Evolutionary conservation across 2,797 vertebrate species (phyloP).

Genomic region (Sardinella longiceps): DNA sequence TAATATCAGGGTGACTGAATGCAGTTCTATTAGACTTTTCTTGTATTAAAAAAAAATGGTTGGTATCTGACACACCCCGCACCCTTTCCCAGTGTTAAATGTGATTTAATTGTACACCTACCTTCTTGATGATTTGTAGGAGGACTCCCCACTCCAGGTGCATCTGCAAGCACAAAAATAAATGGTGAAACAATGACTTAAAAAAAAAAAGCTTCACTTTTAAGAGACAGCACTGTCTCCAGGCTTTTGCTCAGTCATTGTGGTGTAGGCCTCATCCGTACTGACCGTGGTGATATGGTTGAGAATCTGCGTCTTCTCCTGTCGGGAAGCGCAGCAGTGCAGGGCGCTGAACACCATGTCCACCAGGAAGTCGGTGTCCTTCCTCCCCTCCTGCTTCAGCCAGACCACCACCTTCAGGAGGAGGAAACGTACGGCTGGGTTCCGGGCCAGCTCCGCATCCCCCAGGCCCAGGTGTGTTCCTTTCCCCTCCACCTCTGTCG

Average conservation of each 20-base stretch:
- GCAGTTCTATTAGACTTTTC: slow-evolving; percentile 63
- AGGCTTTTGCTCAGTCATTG: too few species aligned
- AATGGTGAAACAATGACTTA: neutral
- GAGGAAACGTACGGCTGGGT: slow-evolving; percentile 85
- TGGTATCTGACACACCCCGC: too few species aligned
- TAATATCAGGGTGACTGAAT: neutral
- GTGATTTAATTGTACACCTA: slow-evolving; percentile 61
- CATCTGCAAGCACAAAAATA: slow-evolving; percentile 74
- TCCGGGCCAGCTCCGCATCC: slow-evolving; percentile 57
- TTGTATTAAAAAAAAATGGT: too few species aligned
- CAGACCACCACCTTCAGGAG: slow-evolving; percentile 82
- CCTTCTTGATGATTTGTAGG: slow-evolving; percentile 91
- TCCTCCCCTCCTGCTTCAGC: slow-evolving; percentile 80
- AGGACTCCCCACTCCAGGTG: slow-evolving; percentile 84
- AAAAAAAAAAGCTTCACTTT: too few species aligned
- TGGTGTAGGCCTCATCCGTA: neutral
- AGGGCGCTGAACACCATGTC: slow-evolving; percentile 94
- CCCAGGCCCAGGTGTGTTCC: slow-evolving; percentile 47
- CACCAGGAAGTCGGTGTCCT: slow-evolving; percentile 82
- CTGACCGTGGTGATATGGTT: slow-evolving; percentile 73
- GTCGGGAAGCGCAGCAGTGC: slow-evolving; percentile 76
- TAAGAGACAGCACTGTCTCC: too few species aligned
- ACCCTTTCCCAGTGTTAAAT: slow-evolving; percentile 54
- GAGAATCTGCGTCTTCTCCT: slow-evolving; percentile 84
- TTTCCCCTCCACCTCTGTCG: neutral